Base-by-base conservation (phyloP, 2,113 vertebrate genomes). In the Syrmaticus mikado region DNA sequence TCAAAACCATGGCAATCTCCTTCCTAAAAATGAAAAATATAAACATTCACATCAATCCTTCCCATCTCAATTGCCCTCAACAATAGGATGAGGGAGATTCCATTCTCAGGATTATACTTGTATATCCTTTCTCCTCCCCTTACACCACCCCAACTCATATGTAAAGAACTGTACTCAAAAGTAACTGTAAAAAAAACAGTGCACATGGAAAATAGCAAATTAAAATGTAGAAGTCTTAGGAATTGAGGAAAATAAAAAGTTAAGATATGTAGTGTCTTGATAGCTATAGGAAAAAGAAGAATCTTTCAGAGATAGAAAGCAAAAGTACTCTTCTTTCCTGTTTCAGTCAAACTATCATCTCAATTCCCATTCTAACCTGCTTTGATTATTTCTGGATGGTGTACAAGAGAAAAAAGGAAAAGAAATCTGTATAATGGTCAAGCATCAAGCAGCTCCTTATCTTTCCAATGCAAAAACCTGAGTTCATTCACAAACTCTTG, bases 1-100 rank as follows among this genome's bases (percentile, higher is more conserved):
- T 98, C 97, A 99, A 97, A 83, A 99, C 85, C 97, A 98, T 99
- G 90, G 98, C 98, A 92, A 99, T 98, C 94, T 99, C 99, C 96
- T 98, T 98, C 96, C 99, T 99, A 89, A 61, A 97, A 97, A 80
- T 36, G 72, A 21, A 84, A 88, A 85, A 94, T 17, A 93, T 6
- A 27, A 85, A 48, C 19, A 74, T 16, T 76, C 15, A 34, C 40
- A 70, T 79, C 27, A 65, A 21, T 16, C 25, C 84, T 28, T 65
- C 57, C 52, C 12, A 9, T 46, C 38, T 27, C 6, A 71, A 30
- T 2, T 46, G 28, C 24, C n/a, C 18, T 75, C 45, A 90, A 62
- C 22, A 68, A 52, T 0, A 22, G 15, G 9, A 60, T 45, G 55
- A 81, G 40, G 34, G 30, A 84, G 80, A 73, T 2, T 25, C 2